These are phyloP conservation scores for Caenorhabditis sp. DNA, from an alignment of 2,888 invertebrate genomes.

Conservation along the genomic window DNA sequence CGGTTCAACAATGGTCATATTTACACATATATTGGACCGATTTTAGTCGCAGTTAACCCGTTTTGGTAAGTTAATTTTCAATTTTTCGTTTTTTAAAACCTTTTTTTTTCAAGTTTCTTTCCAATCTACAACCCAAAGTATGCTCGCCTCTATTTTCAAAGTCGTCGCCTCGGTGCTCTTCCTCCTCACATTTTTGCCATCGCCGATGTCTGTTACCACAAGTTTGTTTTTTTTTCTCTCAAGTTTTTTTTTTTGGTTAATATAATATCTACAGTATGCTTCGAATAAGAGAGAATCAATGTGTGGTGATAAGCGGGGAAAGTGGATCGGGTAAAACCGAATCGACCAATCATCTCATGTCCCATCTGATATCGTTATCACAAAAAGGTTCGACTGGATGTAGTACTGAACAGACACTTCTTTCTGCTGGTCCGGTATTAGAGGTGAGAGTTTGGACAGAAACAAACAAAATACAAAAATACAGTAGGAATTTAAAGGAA, in stretches of 20 bases:
- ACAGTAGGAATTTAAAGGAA: too few relatives aligned
- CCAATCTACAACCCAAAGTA: slow-evolving; percentile 97
- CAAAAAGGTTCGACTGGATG: slow-evolving; percentile 92
- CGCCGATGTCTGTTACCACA: slow-evolving; percentile 70
- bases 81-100: too few relatives aligned
- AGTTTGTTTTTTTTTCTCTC: slow-evolving; percentile 45
- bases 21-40: slow-evolving; percentile 87
- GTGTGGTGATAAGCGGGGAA: slow-evolving; percentile 82
- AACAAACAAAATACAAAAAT: too few relatives aligned
- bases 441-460: too few relatives aligned
- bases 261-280: slow-evolving; percentile 77
- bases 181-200: slow-evolving; percentile 97
- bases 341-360: slow-evolving; percentile 91
- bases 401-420: slow-evolving; percentile 94
- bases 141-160: slow-evolving; percentile 89
- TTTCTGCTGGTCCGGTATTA: slow-evolving; percentile 92
- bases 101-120: slow-evolving; percentile 78
- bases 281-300: slow-evolving; percentile 86
- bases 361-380: slow-evolving; percentile 86
- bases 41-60: slow-evolving; percentile 88
- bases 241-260: too few relatives aligned
- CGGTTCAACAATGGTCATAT: slow-evolving; percentile 87
- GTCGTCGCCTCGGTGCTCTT: slow-evolving; percentile 86
- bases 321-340: slow-evolving; percentile 81
- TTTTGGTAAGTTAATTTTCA: slow-evolving; percentile 75